These are phyloP conservation scores for Acrossocheilus wenchowensis DNA, from an alignment of 2,797 vertebrate genomes.

Conservation along the genomic window DNA sequence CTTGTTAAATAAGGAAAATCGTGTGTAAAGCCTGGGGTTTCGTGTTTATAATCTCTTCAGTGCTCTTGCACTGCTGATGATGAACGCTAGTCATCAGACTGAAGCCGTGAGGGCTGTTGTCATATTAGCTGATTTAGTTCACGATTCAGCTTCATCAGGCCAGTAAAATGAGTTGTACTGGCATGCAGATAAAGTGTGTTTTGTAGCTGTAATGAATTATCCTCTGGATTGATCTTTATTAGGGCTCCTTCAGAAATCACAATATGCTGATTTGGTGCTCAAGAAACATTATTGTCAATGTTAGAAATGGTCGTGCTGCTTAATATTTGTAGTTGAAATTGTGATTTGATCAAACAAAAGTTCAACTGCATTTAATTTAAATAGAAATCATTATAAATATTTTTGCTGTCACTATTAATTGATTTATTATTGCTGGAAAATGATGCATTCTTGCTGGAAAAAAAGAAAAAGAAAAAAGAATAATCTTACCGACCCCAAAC, in stretches of 20 bases:
- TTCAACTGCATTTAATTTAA: not conserved
- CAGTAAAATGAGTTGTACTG: slow-evolving; percentile 54
- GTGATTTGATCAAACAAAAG: not conserved
- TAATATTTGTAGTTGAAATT: not conserved
- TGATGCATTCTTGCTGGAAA: not conserved
- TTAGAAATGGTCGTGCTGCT: not conserved
- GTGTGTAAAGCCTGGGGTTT: not conserved
- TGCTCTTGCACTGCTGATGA: slow-evolving; percentile 4
- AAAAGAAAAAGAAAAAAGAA: no score
- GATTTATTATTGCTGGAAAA: not conserved
- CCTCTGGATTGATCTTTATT: slow-evolving; percentile 46
- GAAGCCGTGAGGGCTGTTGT: slow-evolving; percentile 38
- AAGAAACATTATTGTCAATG: not conserved
- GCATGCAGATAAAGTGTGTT: slow-evolving; percentile 46
- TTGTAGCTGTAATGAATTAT: slow-evolving; percentile 23
- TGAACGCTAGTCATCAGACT: slow-evolving; percentile 23
- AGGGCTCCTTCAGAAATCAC: not conserved
- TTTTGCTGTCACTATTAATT: not conserved
- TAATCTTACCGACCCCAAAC: not conserved
- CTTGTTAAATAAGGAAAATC: not conserved
- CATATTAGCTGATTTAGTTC: slow-evolving; percentile 5
- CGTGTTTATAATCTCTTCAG: slow-evolving; percentile 11
- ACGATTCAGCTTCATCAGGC: slow-evolving; percentile 46
- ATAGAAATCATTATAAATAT: not conserved
- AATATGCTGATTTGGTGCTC: not conserved